Evolutionary conservation across 2,113 vertebrate species (phyloP).

Genomic region (Rhinogobius similis): DNA sequence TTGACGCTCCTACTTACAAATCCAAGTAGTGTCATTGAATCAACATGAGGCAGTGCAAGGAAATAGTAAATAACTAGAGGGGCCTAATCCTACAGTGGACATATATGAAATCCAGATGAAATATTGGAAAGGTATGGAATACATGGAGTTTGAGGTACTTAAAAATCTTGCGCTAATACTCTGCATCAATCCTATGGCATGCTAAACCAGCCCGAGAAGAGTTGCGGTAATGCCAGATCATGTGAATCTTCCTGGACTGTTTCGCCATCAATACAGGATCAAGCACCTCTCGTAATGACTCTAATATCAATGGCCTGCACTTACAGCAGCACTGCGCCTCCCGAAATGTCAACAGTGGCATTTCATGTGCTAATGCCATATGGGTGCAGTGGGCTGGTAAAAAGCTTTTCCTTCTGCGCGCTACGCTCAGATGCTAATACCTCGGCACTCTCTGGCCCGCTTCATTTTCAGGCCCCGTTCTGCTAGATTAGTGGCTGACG

Average conservation of each 20-base stretch:
- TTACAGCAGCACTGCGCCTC: conserved; percentile 69
- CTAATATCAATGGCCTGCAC: conserved; percentile 73
- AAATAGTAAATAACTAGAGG: too few relatives aligned
- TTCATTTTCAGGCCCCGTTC: conserved; percentile 76
- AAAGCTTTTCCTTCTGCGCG: conserved; percentile 72
- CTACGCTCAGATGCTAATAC: conserved; percentile 74
- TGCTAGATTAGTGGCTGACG: conserved; percentile 80
- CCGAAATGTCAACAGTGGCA: conserved; percentile 77
- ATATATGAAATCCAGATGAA: conserved; percentile 39
- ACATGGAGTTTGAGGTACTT: conserved; percentile 7
- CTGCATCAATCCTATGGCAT: conserved; percentile 15
- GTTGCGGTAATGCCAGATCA: conserved; percentile 27
- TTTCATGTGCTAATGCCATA: conserved; percentile 79
- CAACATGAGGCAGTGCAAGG: background rate
- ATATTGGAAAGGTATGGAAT: conserved; percentile 31
- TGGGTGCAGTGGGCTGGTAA: conserved; percentile 76
- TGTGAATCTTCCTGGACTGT: conserved; percentile 52
- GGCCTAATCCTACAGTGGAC: conserved; percentile 41
- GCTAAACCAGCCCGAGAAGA: conserved; percentile 14
- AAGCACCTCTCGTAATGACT: conserved; percentile 70
- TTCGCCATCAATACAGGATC: conserved; percentile 70
- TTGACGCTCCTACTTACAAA: background rate
- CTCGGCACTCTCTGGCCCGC: conserved; percentile 62
- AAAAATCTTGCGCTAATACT: background rate
- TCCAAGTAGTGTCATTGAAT: background rate